Conservation (phyloP, 2,888 invertebrate genomes). For the Mechanitis messenoides region DNA sequence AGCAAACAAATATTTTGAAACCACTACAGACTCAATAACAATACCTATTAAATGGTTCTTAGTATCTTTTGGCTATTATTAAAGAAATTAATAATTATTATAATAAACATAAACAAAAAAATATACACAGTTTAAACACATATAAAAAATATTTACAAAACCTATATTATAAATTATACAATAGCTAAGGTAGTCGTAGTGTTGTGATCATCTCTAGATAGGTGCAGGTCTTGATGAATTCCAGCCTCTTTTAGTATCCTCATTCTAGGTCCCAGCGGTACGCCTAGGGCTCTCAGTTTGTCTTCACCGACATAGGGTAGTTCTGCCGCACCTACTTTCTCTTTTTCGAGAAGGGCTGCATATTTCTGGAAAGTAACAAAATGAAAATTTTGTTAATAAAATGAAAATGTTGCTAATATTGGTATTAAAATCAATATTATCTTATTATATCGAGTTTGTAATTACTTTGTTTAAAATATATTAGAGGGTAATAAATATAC, state of each 20-base stretch:
- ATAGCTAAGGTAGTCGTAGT: conserved; percentile 79
- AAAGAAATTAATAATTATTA: background rate
- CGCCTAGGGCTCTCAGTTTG: conserved; percentile 88
- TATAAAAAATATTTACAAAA: background rate
- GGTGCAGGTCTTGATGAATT: conserved; percentile 73
- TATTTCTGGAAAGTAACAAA: conserved; percentile 81
- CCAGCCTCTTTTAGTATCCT: conserved; percentile 92
- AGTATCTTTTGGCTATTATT: too few species aligned
- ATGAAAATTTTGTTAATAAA: too few species aligned
- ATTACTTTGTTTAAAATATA: too few species aligned
- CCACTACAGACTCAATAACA: too few species aligned
- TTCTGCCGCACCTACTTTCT: conserved; percentile 92
- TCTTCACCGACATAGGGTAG: conserved; percentile 94
- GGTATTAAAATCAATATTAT: too few species aligned
- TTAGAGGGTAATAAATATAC: too few species aligned
- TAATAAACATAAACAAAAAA: background rate
- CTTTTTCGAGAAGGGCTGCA: conserved; percentile 87
- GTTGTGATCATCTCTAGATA: conserved; percentile 57
- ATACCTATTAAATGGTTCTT: too few species aligned
- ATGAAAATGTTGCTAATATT: too few species aligned
- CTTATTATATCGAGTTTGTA: too few species aligned
- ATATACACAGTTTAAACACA: background rate
- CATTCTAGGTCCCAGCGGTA: conserved; percentile 92
- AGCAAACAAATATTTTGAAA: too few species aligned
- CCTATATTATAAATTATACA: conserved; percentile 51